Conservation (phyloP, 2,797 vertebrate species). For the Spatula versicolor region DNA sequence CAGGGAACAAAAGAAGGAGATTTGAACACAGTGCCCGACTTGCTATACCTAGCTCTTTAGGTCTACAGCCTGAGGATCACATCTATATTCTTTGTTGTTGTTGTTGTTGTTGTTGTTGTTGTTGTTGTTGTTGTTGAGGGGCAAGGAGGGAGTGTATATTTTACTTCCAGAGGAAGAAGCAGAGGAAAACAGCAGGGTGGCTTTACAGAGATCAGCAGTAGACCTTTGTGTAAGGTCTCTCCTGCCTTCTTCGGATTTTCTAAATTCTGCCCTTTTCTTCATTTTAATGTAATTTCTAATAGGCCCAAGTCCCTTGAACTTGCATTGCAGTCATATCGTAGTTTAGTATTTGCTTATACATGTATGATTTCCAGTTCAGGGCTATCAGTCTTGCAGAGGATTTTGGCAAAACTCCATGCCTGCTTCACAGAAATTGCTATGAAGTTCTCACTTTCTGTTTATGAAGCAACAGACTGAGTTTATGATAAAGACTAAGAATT, state of each 20-base stretch:
- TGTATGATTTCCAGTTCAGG: neutral
- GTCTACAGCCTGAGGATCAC: neutral
- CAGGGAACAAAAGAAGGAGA: neutral
- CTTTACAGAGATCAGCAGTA: accelerated
- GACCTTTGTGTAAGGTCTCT: neutral
- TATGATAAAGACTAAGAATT: neutral
- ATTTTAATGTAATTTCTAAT: neutral
- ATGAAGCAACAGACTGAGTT: neutral
- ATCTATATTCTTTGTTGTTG: neutral
- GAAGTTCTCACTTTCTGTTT: neutral
- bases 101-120: no score
- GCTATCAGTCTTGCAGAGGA: neutral
- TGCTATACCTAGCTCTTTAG: neutral
- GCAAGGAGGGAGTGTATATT: neutral
- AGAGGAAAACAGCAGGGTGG: neutral
- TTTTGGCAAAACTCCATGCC: neutral
- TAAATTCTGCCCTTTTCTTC: neutral
- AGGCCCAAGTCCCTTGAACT: neutral
- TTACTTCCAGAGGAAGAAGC: neutral
- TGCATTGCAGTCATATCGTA: neutral
- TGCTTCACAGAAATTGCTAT: neutral
- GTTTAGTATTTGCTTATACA: neutral
- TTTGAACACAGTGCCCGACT: neutral
- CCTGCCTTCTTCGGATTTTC: neutral
- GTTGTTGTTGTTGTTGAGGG: no score